Percentiles rank a stretch among this genome's conserved stretches.
Evolutionary conservation across 2,113 vertebrate species (phyloP).

Genomic region (Eretmochelys imbricata): DNA sequence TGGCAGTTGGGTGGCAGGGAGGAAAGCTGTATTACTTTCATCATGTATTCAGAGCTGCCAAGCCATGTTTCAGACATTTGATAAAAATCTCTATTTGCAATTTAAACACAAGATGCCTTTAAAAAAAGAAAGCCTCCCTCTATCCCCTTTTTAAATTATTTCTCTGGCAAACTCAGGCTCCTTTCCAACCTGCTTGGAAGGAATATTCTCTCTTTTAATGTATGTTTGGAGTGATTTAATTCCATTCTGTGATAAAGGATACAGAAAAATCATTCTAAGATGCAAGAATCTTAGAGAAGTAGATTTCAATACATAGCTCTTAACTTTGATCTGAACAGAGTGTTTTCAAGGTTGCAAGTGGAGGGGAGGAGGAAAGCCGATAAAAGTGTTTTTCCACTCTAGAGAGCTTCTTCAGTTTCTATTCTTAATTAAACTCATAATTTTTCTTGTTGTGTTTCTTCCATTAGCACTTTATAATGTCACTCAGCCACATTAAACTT

Average conservation of each 20-base stretch:
- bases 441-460: slow-evolving; percentile 44
- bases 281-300: not conserved
- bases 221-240: slow-evolving; percentile 48
- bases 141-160: slow-evolving; percentile 4
- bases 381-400: not conserved
- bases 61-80: not conserved
- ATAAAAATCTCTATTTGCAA: slow-evolving; percentile 53
- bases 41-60: slow-evolving; percentile 37
- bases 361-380: not conserved
- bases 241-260: not conserved
- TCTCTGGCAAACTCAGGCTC: slow-evolving; percentile 18
- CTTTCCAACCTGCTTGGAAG: not conserved
- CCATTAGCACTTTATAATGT: not conserved
- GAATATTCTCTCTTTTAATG: not conserved
- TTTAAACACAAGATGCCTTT: slow-evolving; percentile 40
- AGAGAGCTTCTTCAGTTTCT: slow-evolving; percentile 27
- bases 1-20: not conserved
- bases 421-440: slow-evolving; percentile 51
- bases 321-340: slow-evolving; percentile 19
- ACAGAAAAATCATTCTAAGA: not conserved
- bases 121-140: not conserved
- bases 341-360: slow-evolving; percentile 29
- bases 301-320: slow-evolving; percentile 2
- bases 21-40: slow-evolving; percentile 12
- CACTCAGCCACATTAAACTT: slow-evolving; percentile 43